Percentiles rank a stretch among this genome's conserved stretches.
These are phyloP conservation scores for Syrista parreyssii DNA, from an alignment of 2,888 invertebrate genomes.

Conservation along the genomic window DNA sequence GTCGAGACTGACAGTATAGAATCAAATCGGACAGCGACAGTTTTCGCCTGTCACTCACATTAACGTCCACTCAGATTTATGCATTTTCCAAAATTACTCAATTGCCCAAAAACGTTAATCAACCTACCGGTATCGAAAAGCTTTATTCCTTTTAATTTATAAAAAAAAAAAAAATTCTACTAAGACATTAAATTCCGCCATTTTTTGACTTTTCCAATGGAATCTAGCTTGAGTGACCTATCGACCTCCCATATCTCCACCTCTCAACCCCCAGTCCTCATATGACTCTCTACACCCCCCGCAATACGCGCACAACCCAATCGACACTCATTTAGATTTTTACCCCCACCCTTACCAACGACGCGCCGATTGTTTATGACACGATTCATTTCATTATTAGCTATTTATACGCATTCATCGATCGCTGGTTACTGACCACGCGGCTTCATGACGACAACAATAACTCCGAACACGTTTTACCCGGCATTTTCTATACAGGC, in stretches of 20 bases:
- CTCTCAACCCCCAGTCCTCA: not conserved
- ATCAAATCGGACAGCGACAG: not conserved
- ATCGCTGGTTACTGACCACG: conserved; percentile 37
- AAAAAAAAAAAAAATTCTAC: not conserved
- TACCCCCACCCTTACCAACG: conserved; percentile 37
- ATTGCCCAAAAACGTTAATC: not conserved
- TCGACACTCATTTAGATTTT: conserved; percentile 62
- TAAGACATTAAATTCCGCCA: not conserved
- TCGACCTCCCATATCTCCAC: not conserved
- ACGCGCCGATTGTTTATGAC: conserved; percentile 56
- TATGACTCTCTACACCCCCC: conserved; percentile 5
- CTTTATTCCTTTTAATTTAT: not conserved
- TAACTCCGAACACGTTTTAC: conserved; percentile 38
- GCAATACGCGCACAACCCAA: conserved; percentile 37
- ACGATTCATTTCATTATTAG: conserved; percentile 64
- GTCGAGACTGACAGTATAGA: not conserved
- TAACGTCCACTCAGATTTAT: not conserved
- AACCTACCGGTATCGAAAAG: not conserved
- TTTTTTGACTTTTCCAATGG: not conserved
- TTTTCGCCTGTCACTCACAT: not conserved
- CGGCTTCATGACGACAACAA: not conserved
- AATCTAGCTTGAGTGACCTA: not conserved
- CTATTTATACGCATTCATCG: conserved; percentile 60
- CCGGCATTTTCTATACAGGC: conserved; percentile 33
- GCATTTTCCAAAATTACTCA: not conserved